These are phyloP conservation scores for Epirrita christyi DNA, from an alignment of 2,888 invertebrate species.

Conservation along the genomic window DNA sequence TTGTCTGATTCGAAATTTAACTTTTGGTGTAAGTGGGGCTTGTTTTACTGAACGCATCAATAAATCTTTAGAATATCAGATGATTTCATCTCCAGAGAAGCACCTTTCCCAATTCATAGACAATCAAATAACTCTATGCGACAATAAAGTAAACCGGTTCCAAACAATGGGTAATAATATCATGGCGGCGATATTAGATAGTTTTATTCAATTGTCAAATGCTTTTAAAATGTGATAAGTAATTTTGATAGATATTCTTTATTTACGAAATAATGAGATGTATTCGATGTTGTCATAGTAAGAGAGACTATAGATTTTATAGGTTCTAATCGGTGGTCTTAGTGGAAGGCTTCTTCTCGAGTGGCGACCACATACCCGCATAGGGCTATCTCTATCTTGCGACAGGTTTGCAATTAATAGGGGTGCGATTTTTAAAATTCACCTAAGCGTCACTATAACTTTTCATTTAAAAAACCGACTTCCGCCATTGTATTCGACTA, in stretches of 20 bases:
- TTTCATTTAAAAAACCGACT: no score
- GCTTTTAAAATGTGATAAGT: slow-evolving; percentile 38
- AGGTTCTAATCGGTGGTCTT: no score
- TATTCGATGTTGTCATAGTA: neutral
- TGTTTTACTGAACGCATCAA: neutral
- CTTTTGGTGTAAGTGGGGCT: no score
- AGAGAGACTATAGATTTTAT: neutral
- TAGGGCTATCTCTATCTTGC: no score
- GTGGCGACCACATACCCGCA: no score
- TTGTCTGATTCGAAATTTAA: no score
- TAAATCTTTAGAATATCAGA: slow-evolving; percentile 18
- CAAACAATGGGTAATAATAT: slow-evolving; percentile 37
- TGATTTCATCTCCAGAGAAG: slow-evolving; percentile 18
- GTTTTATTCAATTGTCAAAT: slow-evolving; percentile 41
- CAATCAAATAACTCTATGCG: slow-evolving; percentile 19
- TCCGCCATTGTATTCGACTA: no score
- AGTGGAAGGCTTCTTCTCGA: no score
- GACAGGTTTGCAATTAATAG: no score
- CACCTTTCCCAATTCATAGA: slow-evolving; percentile 21
- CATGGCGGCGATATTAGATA: slow-evolving; percentile 33
- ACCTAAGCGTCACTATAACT: no score
- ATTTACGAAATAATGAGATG: slow-evolving; percentile 16
- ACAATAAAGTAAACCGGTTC: slow-evolving; percentile 32
- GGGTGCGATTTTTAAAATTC: no score
- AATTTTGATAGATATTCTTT: slow-evolving; percentile 24